Evolutionary conservation across 1,140 invertebrate genomes (phyloP).

Genomic region (Drosophila littoralis): DNA sequence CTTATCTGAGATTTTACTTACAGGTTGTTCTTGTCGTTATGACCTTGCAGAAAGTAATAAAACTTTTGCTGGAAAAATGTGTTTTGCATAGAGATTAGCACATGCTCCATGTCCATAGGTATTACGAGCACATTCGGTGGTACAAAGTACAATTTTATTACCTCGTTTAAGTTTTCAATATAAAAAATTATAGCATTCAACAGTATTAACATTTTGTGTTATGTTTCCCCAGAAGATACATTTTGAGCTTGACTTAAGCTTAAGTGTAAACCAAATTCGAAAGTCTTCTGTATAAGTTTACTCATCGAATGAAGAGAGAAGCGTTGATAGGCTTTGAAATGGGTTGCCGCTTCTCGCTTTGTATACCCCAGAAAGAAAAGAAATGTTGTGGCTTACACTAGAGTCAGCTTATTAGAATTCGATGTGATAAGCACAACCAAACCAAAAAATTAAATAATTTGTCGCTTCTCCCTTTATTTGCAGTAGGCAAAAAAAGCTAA

Average conservation of each 20-base stretch:
- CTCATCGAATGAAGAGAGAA: neutral
- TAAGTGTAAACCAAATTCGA: neutral
- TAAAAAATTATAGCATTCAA: neutral
- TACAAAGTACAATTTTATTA: neutral
- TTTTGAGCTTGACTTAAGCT: neutral
- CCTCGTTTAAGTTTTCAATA: slow-evolving; percentile 4
- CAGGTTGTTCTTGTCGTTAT: slow-evolving; percentile 58
- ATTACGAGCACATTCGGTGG: neutral
- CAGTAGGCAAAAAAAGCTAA: no score
- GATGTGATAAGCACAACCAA: neutral
- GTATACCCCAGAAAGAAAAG: neutral
- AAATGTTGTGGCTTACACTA: neutral
- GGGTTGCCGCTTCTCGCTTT: neutral
- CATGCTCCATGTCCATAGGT: neutral
- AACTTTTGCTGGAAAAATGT: slow-evolving; percentile 28
- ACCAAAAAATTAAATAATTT: neutral
- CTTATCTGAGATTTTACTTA: slow-evolving; percentile 67
- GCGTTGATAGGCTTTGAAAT: neutral
- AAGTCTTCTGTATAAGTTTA: no score
- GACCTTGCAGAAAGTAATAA: slow-evolving; percentile 45
- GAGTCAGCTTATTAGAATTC: neutral
- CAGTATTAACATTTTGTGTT: neutral
- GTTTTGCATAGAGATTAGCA: slow-evolving; percentile 22
- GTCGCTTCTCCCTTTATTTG: neutral
- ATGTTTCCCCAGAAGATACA: neutral